Percentiles rank a stretch among this genome's conserved stretches.
Evolutionary conservation across 2,888 invertebrate species (phyloP).

Genomic region (Himalopsyche japonica): DNA sequence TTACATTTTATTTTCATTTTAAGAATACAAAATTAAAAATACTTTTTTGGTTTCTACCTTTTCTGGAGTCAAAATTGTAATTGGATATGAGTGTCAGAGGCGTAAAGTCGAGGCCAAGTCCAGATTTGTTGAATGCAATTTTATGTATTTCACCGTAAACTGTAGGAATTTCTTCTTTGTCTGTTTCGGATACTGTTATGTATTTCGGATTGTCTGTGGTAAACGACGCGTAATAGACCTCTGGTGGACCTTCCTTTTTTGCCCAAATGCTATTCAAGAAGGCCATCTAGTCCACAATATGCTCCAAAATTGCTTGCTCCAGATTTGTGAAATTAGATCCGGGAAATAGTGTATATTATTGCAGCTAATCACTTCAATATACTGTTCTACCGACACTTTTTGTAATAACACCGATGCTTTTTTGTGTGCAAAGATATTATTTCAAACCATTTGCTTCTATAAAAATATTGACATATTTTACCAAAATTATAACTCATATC

Average conservation of each 20-base stretch:
- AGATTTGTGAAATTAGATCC: conserved; percentile 10
- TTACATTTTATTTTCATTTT: not conserved
- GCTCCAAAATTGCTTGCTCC: conserved; percentile 2
- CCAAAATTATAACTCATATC: too few species aligned
- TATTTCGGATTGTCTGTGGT: conserved; percentile 62
- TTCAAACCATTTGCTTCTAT: too few species aligned
- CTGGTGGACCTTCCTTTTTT: conserved; percentile 21
- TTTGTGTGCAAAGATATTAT: too few species aligned
- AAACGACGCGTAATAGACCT: conserved; percentile 51
- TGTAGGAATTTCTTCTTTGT: conserved; percentile 63
- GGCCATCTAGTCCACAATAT: conserved; percentile 29
- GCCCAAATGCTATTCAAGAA: conserved; percentile 29
- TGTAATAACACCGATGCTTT: too few species aligned
- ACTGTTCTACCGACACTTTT: too few species aligned
- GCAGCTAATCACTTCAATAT: not conserved
- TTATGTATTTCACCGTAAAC: conserved; percentile 62
- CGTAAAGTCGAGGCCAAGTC: conserved; percentile 60
- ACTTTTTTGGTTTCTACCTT: conserved; percentile 56
- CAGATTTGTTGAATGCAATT: conserved; percentile 54
- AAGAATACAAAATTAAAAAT: not conserved
- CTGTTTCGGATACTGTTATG: conserved; percentile 68
- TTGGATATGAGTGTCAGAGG: conserved; percentile 65
- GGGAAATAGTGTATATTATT: not conserved
- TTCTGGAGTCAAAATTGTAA: conserved; percentile 66
- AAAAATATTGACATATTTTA: too few species aligned